Evolutionary conservation across 2,113 vertebrate species (phyloP).

Genomic region (Raphicerus campestris): DNA sequence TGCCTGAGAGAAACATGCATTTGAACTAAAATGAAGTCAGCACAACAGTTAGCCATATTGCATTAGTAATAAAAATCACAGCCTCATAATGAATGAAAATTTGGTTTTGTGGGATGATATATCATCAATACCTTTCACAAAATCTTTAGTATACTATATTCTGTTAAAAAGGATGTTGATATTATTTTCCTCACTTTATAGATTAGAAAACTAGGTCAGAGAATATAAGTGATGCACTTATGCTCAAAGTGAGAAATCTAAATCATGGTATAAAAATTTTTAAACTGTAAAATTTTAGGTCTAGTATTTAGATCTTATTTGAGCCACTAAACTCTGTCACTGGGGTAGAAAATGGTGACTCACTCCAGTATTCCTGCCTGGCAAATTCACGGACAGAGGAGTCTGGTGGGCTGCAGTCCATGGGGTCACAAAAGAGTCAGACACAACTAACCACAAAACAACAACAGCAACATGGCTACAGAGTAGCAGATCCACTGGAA

Average conservation of each 20-base stretch:
- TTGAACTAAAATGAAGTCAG: constrained; percentile 4
- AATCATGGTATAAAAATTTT: neutral
- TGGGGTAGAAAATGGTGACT: neutral
- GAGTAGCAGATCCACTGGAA: neutral
- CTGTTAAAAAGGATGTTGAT: neutral
- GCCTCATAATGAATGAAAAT: neutral
- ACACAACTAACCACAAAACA: neutral
- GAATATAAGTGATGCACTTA: neutral
- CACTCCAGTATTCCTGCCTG: neutral
- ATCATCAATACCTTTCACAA: neutral
- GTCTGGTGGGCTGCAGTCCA: neutral
- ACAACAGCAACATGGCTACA: neutral
- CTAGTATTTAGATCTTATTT: neutral
- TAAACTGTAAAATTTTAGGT: neutral
- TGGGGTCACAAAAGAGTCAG: neutral
- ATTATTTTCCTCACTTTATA: constrained; percentile 6
- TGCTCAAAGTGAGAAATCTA: neutral
- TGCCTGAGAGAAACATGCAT: neutral
- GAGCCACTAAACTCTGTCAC: neutral
- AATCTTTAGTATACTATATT: neutral
- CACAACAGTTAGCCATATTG: neutral
- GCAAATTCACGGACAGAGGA: neutral
- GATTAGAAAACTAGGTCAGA: neutral
- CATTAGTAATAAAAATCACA: neutral
- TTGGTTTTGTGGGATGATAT: neutral